Evolutionary conservation across 1,140 invertebrate species (phyloP), one percentile per base, ranked within the genome.

Genomic region (Drosophila ambigua): DNA sequence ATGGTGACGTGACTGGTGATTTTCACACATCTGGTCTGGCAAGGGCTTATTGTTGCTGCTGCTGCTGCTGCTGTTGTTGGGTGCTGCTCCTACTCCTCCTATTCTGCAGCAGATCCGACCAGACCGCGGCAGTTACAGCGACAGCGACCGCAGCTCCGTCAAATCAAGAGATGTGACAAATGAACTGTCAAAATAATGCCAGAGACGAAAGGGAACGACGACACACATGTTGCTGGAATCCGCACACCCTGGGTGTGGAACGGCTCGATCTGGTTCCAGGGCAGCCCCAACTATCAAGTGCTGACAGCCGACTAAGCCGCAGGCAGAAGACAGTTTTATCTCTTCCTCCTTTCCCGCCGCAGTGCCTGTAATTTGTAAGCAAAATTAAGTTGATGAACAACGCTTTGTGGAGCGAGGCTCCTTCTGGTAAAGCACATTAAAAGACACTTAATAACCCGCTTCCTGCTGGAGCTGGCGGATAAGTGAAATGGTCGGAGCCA

Each of bases 181-280:
- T 85, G 82, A 85, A 85, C 82, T 85, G 83, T 85, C 82, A 87
- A 75, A 85, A 85, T 85, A 78, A 78, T 81, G 72, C 61, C 61
- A 66, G 69, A 55, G 68, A 61, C 48, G 46, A 74, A 73, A 64
- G 77, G 72, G 71, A 66, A 63, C 73, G 77, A 85, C 62, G 64
- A 80, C 81, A 72, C 77, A 79, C 35, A 41, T 26, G 51, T 43
- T 66, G 39, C 26, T 48, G 26, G 35, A 9, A 9, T 16, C 16
- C 16, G 16, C 16, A 16, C 16, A 0, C 31, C 8, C 31, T 28
- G 43, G 23, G 24, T 58, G 31, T 23, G 64, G n/a, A n/a, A n/a
- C n/a, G n/a, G 28, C 26, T 51, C 39, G 62, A 58, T 57, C 61
- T 75, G 45, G 49, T 57, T 64, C 54, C 48, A 44, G 44, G 72